Evolutionary conservation across 1,140 invertebrate species (phyloP).

Genomic region (Lepidurus apus): DNA sequence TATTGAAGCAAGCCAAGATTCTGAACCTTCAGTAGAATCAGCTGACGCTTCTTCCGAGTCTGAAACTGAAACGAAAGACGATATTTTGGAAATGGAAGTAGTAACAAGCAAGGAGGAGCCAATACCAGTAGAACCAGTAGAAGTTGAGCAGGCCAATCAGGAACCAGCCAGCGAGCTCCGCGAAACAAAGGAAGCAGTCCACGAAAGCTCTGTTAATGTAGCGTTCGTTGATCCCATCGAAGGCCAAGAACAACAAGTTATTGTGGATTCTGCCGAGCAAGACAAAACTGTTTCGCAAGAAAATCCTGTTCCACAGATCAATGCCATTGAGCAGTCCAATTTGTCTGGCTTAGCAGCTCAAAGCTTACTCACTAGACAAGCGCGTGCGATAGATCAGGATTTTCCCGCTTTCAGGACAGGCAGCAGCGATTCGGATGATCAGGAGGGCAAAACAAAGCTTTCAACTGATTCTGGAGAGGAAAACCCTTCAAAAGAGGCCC

Average conservation of each 20-base stretch:
- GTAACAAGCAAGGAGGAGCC: not conserved
- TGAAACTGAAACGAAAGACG: not conserved
- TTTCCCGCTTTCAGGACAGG: not conserved
- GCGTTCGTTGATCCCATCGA: not conserved
- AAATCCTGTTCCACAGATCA: not conserved
- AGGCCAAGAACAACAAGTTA: not conserved
- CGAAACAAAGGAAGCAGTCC: not conserved
- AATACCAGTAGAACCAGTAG: not conserved
- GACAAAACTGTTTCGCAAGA: not conserved
- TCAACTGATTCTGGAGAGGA: too few species aligned
- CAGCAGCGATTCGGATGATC: too few species aligned
- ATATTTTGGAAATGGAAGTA: not conserved
- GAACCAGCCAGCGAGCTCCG: not conserved
- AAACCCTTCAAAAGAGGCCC: too few species aligned
- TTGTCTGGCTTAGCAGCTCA: not conserved
- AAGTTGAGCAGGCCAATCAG: not conserved
- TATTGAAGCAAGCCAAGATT: not conserved
- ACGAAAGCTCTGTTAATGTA: not conserved
- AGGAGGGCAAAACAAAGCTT: too few species aligned
- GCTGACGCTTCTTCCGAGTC: not conserved
- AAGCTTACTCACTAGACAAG: not conserved
- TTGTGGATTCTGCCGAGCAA: not conserved
- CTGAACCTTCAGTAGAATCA: not conserved
- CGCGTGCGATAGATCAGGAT: not conserved
- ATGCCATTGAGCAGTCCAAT: not conserved